phyloP scores from a whole-genome alignment of 35 echinoderm and acorn worm genomes.

The Patiria miniata region DNA sequence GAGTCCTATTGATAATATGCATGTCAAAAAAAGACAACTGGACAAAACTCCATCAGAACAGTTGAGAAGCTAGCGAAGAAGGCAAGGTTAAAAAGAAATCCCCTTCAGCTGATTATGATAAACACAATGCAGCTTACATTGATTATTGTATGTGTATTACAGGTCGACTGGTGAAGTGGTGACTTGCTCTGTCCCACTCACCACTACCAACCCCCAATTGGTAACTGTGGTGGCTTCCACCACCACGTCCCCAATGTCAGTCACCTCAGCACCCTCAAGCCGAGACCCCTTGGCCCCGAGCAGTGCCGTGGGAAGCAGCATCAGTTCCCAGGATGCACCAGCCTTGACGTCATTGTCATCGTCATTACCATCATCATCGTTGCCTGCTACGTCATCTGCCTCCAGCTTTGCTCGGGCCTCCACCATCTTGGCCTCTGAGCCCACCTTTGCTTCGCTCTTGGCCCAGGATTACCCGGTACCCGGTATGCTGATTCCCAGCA shows the following conservation, averaged over 20 bases:
- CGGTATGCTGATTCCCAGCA: neutral
- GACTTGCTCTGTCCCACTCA: neutral
- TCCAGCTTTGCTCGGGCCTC: conserved; percentile 15
- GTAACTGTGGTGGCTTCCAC: conserved; percentile 51
- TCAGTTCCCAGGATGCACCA: neutral
- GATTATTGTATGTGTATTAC: too few relatives aligned
- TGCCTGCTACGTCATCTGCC: conserved; percentile 18
- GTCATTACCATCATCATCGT: conserved; percentile 12
- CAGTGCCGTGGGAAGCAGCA: neutral
- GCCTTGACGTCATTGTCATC: conserved; percentile 25
- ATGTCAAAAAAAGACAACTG: too few relatives aligned
- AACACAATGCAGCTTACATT: too few relatives aligned
- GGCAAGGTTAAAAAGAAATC: too few relatives aligned
- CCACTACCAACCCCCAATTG: conserved; percentile 26
- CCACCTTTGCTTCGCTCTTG: conserved; percentile 56
- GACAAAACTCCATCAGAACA: too few relatives aligned
- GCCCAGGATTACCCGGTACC: conserved; percentile 32
- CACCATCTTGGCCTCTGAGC: conserved; percentile 50
- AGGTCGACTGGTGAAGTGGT: conserved; percentile 1
- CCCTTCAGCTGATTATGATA: too few relatives aligned
- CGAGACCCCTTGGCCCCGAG: neutral
- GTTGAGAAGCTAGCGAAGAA: too few relatives aligned
- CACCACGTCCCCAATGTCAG: conserved; percentile 27
- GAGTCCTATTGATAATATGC: too few relatives aligned
- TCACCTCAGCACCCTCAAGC: neutral